Evolutionary conservation across 2,113 vertebrate species (phyloP).

Genomic region (Solea solea): DNA sequence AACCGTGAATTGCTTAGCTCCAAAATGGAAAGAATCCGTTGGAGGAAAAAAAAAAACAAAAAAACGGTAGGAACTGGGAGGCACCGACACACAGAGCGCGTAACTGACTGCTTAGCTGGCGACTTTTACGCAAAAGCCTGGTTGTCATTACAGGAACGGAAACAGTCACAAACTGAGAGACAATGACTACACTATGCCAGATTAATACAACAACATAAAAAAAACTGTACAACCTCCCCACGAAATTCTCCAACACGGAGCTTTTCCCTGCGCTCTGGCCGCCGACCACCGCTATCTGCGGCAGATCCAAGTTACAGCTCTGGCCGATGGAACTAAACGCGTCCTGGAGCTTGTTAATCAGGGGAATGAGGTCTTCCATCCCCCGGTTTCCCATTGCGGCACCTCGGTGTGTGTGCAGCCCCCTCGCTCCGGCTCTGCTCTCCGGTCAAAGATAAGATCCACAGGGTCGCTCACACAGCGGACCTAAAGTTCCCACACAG

Average conservation of each 20-base stretch:
- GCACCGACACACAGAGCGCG: constrained; percentile 30
- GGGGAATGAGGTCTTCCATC: constrained; percentile 96
- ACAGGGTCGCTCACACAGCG: constrained; percentile 3
- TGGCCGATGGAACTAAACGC: constrained; percentile 97
- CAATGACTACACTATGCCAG: neutral
- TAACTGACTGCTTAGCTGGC: constrained; percentile 54
- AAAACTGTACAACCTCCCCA: constrained; percentile 85
- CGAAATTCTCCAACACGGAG: constrained; percentile 96
- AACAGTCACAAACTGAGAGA: neutral
- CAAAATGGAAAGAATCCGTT: constrained; percentile 51
- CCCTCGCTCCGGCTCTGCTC: constrained; percentile 12
- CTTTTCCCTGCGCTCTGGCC: constrained; percentile 97
- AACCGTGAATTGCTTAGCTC: constrained; percentile 49
- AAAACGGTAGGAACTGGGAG: constrained; percentile 48
- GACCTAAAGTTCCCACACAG: constrained; percentile 50
- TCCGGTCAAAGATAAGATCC: constrained; percentile 12
- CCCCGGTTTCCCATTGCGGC: constrained; percentile 94
- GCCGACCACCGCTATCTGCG: constrained; percentile 96
- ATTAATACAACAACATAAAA: neutral
- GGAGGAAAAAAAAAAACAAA: constrained; percentile 7
- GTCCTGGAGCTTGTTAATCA: constrained; percentile 97
- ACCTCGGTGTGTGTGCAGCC: constrained; percentile 43
- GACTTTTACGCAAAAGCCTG: constrained; percentile 49
- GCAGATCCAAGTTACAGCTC: constrained; percentile 94
- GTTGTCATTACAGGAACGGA: neutral